A percentile compares a stretch with the other conserved stretches of the same genome.
Evolutionary conservation across 2,888 invertebrate genomes (phyloP).

Genomic region (Trichopoda pennipes): DNA sequence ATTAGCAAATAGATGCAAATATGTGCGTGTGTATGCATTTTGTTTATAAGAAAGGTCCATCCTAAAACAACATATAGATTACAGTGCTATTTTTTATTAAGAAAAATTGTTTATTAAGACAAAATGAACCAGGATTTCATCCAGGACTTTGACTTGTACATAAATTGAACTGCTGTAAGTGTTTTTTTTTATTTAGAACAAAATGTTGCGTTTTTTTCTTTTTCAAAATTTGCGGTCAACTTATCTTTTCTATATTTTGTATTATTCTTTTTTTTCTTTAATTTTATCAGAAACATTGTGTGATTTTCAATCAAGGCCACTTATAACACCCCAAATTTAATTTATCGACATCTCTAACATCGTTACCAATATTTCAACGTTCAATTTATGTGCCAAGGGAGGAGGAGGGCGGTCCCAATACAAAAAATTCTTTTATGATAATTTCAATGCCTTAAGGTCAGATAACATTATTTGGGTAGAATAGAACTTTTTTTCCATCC

Average conservation of each 20-base stretch:
- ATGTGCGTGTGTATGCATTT: too few species aligned
- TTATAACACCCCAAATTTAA: conserved; percentile 30
- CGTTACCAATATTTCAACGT: conserved; percentile 5
- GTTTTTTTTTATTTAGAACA: too few species aligned
- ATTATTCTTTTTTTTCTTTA: not conserved
- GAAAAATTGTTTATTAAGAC: too few species aligned
- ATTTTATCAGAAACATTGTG: too few species aligned
- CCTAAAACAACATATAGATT: too few species aligned
- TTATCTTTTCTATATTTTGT: conserved; percentile 13
- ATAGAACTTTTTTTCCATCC: not conserved
- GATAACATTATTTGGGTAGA: too few species aligned
- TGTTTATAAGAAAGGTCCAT: too few species aligned
- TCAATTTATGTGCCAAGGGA: conserved; percentile 17
- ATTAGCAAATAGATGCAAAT: not conserved
- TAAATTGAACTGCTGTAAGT: not conserved
- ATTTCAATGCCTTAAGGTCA: conserved; percentile 45
- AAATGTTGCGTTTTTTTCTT: not conserved
- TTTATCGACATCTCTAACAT: not conserved
- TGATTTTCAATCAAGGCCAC: not conserved
- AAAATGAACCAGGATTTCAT: too few species aligned
- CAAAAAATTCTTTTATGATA: conserved; percentile 31
- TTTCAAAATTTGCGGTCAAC: conserved; percentile 46
- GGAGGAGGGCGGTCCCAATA: conserved; percentile 10
- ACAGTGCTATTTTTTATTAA: too few species aligned
- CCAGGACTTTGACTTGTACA: not conserved